phyloP scores from a whole-genome alignment of 1,140 invertebrate genomes.

The Telenomus remus region DNA sequence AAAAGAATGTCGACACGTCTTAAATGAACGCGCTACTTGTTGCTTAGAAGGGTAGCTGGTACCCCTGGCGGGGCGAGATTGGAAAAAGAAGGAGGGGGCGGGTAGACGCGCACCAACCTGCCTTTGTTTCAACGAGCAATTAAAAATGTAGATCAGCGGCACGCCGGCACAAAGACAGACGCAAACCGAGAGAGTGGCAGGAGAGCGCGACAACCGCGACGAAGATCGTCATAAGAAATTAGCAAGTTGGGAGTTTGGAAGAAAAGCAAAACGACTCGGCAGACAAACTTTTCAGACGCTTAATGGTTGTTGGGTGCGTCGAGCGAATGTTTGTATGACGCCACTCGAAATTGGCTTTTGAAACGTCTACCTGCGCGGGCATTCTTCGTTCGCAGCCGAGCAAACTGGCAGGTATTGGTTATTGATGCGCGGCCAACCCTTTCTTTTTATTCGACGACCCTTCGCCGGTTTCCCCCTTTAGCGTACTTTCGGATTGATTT shows the following conservation, averaged over 20 bases:
- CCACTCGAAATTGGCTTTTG: slow-evolving; percentile 63
- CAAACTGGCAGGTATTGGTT: slow-evolving; percentile 63
- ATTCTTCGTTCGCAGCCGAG: slow-evolving; percentile 29
- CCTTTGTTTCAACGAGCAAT: slow-evolving; percentile 62
- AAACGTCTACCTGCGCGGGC: slow-evolving; percentile 53
- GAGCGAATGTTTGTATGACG: slow-evolving; percentile 38
- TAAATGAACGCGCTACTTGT: slow-evolving; percentile 76
- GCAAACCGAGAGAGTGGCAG: too few relatives aligned
- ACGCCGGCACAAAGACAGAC: slow-evolving; percentile 7
- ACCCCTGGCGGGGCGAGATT: slow-evolving; percentile 40
- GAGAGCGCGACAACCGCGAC: too few relatives aligned
- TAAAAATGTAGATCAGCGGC: slow-evolving; percentile 76
- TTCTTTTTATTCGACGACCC: slow-evolving; percentile 38
- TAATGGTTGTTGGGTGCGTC: slow-evolving; percentile 31
- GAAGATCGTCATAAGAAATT: slow-evolving; percentile 3
- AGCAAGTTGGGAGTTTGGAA: slow-evolving; percentile 1
- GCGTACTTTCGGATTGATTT: slow-evolving; percentile 58
- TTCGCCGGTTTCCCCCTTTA: slow-evolving; percentile 54
- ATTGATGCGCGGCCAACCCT: slow-evolving; percentile 52
- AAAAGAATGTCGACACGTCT: slow-evolving; percentile 75
- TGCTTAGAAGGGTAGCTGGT: slow-evolving; percentile 69
- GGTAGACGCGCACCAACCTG: slow-evolving; percentile 45
- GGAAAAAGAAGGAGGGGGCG: slow-evolving; percentile 35
- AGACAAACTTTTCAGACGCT: slow-evolving; percentile 31
- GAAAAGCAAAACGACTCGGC: slow-evolving; percentile 2